Base-by-base conservation (phyloP, 2,113 vertebrate species). In the Mixornis gularis region DNA sequence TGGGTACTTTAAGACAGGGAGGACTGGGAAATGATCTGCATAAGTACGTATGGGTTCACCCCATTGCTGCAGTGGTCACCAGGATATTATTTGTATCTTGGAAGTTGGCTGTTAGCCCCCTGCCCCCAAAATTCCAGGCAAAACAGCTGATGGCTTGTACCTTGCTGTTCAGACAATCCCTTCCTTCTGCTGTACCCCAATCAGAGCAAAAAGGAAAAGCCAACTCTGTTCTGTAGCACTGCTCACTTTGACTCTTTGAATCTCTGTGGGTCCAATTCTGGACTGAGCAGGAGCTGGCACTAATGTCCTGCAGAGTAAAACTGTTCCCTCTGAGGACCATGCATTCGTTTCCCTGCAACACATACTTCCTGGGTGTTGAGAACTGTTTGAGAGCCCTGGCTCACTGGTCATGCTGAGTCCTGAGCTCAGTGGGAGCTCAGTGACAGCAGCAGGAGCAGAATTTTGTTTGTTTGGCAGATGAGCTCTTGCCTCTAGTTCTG, bases 301-400 rank as follows among this genome's bases (percentile, higher is more conserved):
- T 22, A 52, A 51, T 1, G 0, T 60, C 36, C 78, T 71, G 20
- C 27, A 40, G 70, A 69, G 22, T 26, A 43, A 65, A 95, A 46
- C 6, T 7, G 1, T 30, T 77, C 34, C 36, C 29, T 49, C 51
- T 63, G 38, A 70, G 43, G 69, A 20, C 0, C 46, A 3, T 4
- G 0, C 18, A 30, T 22, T 70, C 21, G 4, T 77, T n/a, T 73
- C 12, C 12, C 25, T 48, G 11, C 7, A 38, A 5, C 17, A n/a
- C 4, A 3, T 27, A 36, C 17, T 30, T 1, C 0, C 3, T 44
- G 38, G 13, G 12, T 65, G 12, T 26, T 41, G 26, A 38, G 38
- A 69, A 25, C 11, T 17, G 5, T 44, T 62, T 68, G 58, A 58
- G n/a, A 56, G 12, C 13, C 29, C 22, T 58, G 51, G 10, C 26